phyloP scores from a whole-genome alignment of 2,888 invertebrate genomes.

The Nezara viridula region DNA sequence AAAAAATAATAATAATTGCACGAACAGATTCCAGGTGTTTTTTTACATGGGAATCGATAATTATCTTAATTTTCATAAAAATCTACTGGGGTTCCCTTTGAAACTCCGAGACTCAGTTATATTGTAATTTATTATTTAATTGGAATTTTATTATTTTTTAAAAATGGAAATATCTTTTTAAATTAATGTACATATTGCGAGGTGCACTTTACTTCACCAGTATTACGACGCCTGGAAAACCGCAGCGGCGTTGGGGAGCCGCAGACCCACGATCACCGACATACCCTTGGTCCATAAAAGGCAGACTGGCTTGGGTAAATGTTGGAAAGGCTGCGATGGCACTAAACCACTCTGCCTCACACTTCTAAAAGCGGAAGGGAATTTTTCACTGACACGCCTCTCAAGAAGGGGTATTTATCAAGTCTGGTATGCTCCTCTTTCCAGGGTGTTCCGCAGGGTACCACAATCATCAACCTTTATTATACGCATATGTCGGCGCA shows the following conservation, averaged over 20 bases:
- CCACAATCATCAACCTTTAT: slow-evolving; percentile 50
- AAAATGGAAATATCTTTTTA: not conserved
- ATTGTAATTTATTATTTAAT: no score
- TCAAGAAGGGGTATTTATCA: slow-evolving; percentile 42
- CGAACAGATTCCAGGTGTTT: no score
- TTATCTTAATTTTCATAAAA: no score
- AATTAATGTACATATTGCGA: not conserved
- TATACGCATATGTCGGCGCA: slow-evolving; percentile 31
- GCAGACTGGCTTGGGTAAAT: slow-evolving; percentile 23
- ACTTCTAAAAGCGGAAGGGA: slow-evolving; percentile 49
- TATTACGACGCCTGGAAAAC: not conserved
- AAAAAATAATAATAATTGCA: no score
- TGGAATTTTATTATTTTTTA: no score
- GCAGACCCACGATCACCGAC: slow-evolving; percentile 36
- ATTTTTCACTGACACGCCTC: slow-evolving; percentile 42
- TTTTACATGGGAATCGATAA: no score
- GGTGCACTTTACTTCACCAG: not conserved
- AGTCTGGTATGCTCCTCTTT: slow-evolving; percentile 20
- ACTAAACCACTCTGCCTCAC: slow-evolving; percentile 46
- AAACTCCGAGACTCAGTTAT: no score
- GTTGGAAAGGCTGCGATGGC: slow-evolving; percentile 44
- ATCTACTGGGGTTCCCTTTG: no score
- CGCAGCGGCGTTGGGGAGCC: not conserved
- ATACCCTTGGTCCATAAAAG: slow-evolving; percentile 28
- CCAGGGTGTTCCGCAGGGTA: slow-evolving; percentile 19